Base-by-base conservation (phyloP, 92 coral and sea anemone species). In the Meandrina meandrites region DNA sequence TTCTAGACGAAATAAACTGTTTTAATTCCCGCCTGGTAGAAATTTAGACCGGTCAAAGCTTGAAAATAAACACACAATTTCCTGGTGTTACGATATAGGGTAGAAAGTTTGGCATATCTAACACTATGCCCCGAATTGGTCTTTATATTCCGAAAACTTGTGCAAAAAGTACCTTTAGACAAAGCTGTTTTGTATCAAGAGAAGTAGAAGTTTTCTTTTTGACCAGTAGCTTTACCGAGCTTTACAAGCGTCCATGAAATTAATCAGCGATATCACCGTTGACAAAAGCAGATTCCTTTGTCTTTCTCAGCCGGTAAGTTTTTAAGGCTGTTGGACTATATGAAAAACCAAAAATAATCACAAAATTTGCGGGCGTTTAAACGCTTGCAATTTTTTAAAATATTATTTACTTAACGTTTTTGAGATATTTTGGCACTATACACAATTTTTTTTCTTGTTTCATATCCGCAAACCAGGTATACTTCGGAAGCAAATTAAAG, bases 1-100 rank as follows among this genome's bases (percentile, higher is more conserved):
- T 64, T 60, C 27, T 71, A 71, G 48, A 71, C 76, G 1, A 71
- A 71, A 71, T 31, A 60, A 60, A 71, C n/a, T 21, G 12, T 71
- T 47, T n/a, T 35, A 35, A 8, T 19, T 4, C 76, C 76, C 76
- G 42, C 78, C 78, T 22, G 37, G 27, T 73, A 73, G 51, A 35
- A 73, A 73, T 35, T 73, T 47, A 34, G 42, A 71, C 76, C 76
- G 45, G 76, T 71, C 42, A 15, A 71, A 35, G 76, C 78, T 35
- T 32, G 48, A 36, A 73, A 73, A 73, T 35, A 73, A 73, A 73
- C 78, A 73, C 45, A 31, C 32, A 66, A 28, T 27, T 15, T 27
- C 35, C 35, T 40, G 45, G 45, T 40, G 14, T 70, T 1, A 71
- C 42, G 76, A 71, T 60, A 60, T 21, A 70, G 30, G 17, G 76